Base-by-base conservation (phyloP, 2,888 invertebrate genomes). In the Rapana venosa region DNA sequence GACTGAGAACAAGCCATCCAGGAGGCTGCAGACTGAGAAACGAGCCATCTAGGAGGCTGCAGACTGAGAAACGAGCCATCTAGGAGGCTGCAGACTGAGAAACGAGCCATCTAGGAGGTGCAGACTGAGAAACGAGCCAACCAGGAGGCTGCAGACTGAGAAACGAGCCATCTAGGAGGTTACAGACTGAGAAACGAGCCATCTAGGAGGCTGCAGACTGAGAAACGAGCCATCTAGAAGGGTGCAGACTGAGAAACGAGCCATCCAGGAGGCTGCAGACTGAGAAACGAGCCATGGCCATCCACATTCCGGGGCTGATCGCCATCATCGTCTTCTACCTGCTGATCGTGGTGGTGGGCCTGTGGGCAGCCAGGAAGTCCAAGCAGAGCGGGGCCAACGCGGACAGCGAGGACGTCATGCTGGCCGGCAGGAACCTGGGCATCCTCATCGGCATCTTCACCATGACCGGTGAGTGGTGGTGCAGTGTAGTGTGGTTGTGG, bases 391-490 rank as follows among this genome's bases (percentile, higher is more conserved):
- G 95, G 85, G 91, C 95, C 90, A 93, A 93, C 8, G 94, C 94
- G 4, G 97, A 97, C 92, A 97, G 97, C 96, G 99, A 99, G 96
- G 99, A 99, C 96, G 99, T 99, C 90, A 99, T 99, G 99, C 97
- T 99, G 96, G 99, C 99, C 0, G 99, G 99, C 17, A 97, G 99
- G 91, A 99, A 99, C 96, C 99, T 99, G 88, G 97, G 99, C 13
- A 97, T 99, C 88, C 98, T 99, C 96, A 99, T 99, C 90, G 99
- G 99, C 87, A 98, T 99, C 94, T 99, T 99, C 96, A 99, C 99
- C 61, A 99, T 99, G 99, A 99, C 99, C 96, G 98, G 98, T 98
- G 98, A 47, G 36, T 36, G 13, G 17, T 36, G 36, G 36, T 11
- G 61, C n/a, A n/a, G n/a, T n/a, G 30, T 13, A 8, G 30, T 83